Conservation (phyloP, 2,113 vertebrate species). For the Nyctibius bracteatus region DNA sequence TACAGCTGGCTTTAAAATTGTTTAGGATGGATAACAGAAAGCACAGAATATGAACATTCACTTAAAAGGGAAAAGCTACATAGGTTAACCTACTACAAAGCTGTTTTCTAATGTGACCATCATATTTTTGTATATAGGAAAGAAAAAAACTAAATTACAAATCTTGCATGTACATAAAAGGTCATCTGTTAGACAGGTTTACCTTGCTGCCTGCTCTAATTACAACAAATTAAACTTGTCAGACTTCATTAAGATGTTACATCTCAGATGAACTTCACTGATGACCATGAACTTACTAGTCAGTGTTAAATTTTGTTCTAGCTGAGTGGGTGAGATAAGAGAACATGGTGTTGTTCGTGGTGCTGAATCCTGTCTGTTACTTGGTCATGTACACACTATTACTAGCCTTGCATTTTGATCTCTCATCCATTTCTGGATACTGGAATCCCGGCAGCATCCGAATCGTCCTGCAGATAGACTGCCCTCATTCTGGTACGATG, state of each 20-base stretch:
- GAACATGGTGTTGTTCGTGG: not conserved
- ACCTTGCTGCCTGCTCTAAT: not conserved
- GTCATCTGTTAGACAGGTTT: not conserved
- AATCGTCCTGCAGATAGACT: not conserved
- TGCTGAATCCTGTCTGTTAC: not conserved
- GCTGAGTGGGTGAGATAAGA: not conserved
- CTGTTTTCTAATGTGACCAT: not conserved
- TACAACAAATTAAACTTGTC: not conserved
- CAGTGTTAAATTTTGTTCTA: not conserved
- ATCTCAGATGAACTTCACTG: not conserved
- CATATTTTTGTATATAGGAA: not conserved
- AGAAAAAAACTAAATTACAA: not conserved
- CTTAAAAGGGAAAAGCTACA: not conserved
- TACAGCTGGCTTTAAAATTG: not conserved
- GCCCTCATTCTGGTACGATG: not conserved
- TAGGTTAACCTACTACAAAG: not conserved
- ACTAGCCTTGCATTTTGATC: not conserved
- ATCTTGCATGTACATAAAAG: not conserved
- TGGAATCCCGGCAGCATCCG: not conserved
- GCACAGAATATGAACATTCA: not conserved
- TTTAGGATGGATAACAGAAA: not conserved
- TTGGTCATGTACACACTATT: not conserved
- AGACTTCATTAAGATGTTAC: not conserved
- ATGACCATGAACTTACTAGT: not conserved
- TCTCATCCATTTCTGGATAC: not conserved